phyloP scores from a whole-genome alignment of 2,888 invertebrate genomes.

The Drosophila formosana region DNA sequence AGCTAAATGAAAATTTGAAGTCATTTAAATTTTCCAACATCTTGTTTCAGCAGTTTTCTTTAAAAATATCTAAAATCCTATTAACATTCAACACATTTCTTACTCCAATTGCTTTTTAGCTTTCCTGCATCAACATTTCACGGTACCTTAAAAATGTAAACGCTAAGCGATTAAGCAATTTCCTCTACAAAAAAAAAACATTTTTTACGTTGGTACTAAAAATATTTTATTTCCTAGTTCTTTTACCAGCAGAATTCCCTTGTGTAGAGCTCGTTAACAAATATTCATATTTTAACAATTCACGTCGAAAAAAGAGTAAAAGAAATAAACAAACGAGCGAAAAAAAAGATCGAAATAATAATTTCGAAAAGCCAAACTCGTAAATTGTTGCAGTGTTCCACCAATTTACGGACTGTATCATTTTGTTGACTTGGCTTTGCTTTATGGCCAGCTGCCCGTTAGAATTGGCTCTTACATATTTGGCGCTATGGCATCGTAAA shows the following conservation, averaged over 20 bases:
- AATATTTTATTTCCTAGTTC: too few relatives aligned
- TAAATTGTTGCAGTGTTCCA: slow-evolving; percentile 27
- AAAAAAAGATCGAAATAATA: slow-evolving; percentile 25
- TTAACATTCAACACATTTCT: neutral
- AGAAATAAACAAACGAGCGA: neutral
- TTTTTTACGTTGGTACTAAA: too few relatives aligned
- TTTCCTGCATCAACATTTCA: neutral
- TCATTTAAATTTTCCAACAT: too few relatives aligned
- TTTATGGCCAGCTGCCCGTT: slow-evolving; percentile 36
- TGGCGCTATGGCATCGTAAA: slow-evolving; percentile 74
- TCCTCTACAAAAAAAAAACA: too few relatives aligned
- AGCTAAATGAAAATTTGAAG: neutral
- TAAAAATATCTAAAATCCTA: neutral
- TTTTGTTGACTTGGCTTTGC: slow-evolving; percentile 25
- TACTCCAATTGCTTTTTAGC: neutral
- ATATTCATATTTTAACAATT: slow-evolving; percentile 4
- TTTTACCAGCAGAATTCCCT: neutral
- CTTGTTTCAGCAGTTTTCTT: too few relatives aligned
- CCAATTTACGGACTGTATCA: slow-evolving; percentile 27
- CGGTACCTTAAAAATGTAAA: too few relatives aligned
- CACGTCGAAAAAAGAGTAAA: slow-evolving; percentile 1
- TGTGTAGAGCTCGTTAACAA: neutral
- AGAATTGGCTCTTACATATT: slow-evolving; percentile 59
- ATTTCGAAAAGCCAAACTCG: slow-evolving; percentile 23
- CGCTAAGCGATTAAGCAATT: too few relatives aligned